Base-by-base conservation (phyloP, 1,140 invertebrate species). In the Sycophila sp. region DNA sequence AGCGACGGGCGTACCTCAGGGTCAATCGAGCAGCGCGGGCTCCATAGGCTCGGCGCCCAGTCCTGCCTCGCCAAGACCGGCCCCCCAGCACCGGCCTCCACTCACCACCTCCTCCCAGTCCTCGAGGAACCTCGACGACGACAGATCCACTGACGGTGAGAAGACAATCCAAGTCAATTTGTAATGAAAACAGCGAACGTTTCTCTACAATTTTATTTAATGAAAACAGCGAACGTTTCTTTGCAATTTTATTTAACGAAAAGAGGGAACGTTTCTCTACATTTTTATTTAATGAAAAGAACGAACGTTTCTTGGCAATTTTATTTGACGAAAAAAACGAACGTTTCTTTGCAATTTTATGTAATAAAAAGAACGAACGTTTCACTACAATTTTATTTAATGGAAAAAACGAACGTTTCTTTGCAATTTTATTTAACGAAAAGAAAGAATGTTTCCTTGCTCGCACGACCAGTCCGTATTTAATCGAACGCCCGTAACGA, bases 1-100 rank as follows among this genome's bases (percentile, higher is more conserved):
- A 55, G 77, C 82, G 60, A 81, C 80, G 74, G 85, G 80, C 65
- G 83, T 86, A 65, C 85, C 84, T 53, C 85, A 86, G 77, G 84
- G 85, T 68, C 85, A 86, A 49, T 81, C 83, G 10, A 86, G 84
- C 56, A 85, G 83, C 69, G 79, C 83, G 34, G 85, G 85, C 68
- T 86, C 85, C 67, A 84, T 86, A 68, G 84, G 85, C 32, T 86
- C 85, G 34, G 85, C 84, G 53, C 83, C 85, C 8, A 87, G 85
- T 74, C 85, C 85, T 63, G 83, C 84, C 28, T 87, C 85, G 32
- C 85, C 85, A 24, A 81, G 84, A 75, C 84, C 83, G 64, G 84
- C 85, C 26, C 82, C 84, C 8, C 84, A 86, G 75, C 74, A 84
- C 36, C 80, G 84, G 69, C 78, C 79, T 51, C 78, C 83, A 38